These are phyloP conservation scores for Campaea margaritaria DNA, from an alignment of 2,888 invertebrate genomes.

Conservation along the genomic window DNA sequence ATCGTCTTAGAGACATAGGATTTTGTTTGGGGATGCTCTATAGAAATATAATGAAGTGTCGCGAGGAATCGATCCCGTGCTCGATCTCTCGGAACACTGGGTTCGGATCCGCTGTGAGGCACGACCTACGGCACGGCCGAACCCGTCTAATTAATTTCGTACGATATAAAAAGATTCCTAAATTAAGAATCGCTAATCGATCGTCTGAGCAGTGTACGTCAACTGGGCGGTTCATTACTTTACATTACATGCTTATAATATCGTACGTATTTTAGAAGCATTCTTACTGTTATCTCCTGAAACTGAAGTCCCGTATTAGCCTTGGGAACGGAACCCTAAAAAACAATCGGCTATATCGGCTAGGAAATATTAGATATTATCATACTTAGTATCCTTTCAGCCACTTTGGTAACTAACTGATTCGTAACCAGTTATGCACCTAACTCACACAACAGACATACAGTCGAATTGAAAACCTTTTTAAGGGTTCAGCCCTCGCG, in stretches of 20 bases:
- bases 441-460: no score
- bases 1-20: neutral
- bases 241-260: constrained; percentile 23
- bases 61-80: constrained; percentile 44
- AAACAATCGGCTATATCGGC: no score
- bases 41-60: constrained; percentile 8
- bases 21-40: neutral
- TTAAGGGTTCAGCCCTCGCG: no score
- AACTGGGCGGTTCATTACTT: constrained; percentile 14
- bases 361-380: no score
- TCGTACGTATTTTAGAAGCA: constrained; percentile 21
- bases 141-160: constrained; percentile 5
- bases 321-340: no score
- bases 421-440: no score
- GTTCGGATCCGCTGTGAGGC: constrained; percentile 46
- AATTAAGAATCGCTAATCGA: constrained; percentile 25
- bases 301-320: no score
- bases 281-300: constrained; percentile 12
- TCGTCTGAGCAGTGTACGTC: constrained; percentile 26
- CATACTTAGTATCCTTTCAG: no score
- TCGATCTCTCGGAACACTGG: constrained; percentile 69
- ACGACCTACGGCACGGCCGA: constrained; percentile 25
- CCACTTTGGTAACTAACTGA: no score
- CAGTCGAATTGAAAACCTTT: no score
- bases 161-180: constrained; percentile 30